Conservation (phyloP, 2,113 vertebrate genomes). For the Melanerpes aurifrons region DNA sequence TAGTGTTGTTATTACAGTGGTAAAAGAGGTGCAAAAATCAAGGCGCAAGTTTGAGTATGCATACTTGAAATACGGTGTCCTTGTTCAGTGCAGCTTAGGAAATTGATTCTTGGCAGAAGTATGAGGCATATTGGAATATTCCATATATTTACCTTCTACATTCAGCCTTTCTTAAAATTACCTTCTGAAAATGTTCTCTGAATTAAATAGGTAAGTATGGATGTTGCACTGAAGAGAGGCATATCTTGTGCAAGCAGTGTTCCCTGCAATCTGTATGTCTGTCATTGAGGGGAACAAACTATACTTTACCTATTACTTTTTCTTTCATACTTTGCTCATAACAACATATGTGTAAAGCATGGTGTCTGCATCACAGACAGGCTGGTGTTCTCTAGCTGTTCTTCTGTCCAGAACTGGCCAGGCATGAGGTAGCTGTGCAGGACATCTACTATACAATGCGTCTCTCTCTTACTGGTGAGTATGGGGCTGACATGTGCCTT, state of each 20-base stretch:
- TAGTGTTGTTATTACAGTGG: neutral
- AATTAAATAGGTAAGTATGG: neutral
- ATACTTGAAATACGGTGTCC: neutral
- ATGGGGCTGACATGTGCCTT: neutral
- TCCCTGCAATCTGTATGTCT: neutral
- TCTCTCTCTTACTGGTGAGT: fast-evolving
- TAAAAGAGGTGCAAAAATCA: neutral
- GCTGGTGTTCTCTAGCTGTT: neutral
- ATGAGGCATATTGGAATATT: neutral
- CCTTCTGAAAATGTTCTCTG: neutral
- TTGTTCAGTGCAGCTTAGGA: neutral
- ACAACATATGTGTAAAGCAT: fast-evolving
- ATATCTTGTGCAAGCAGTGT: neutral
- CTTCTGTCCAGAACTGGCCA: neutral
- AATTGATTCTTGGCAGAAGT: neutral
- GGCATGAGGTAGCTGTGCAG: neutral
- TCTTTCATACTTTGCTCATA: fast-evolving
- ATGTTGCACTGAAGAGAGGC: neutral
- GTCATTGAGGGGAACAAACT: too few species aligned
- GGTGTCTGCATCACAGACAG: fast-evolving
- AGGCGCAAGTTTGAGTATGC: neutral
- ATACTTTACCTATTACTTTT: neutral
- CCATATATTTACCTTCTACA: neutral
- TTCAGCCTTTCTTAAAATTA: neutral
- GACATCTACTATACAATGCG: fast-evolving